phyloP scores from a whole-genome alignment of 2,888 invertebrate species.

The Amphipyra berbera region DNA sequence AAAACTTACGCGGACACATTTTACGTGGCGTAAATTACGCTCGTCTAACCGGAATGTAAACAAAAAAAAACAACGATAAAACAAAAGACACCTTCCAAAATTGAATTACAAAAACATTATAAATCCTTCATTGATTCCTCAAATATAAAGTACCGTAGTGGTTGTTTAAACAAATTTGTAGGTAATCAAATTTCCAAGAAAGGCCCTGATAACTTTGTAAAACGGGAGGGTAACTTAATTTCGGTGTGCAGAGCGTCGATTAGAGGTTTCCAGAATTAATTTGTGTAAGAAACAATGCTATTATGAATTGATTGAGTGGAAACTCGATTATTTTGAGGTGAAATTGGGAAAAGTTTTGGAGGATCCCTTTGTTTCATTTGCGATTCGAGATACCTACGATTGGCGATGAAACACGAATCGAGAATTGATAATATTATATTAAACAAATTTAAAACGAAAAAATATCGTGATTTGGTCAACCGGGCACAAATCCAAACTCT shows the following conservation, averaged over 20 bases:
- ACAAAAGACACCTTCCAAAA: slow-evolving; percentile 1
- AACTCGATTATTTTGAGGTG: slow-evolving; percentile 51
- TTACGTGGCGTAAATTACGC: too few relatives aligned
- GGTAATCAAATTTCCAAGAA: slow-evolving; percentile 37
- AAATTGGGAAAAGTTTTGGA: slow-evolving; percentile 37
- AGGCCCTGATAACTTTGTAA: slow-evolving; percentile 33
- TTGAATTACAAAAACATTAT: not conserved
- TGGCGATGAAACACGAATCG: too few relatives aligned
- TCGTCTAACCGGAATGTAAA: too few relatives aligned
- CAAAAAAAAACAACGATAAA: not conserved
- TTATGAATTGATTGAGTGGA: slow-evolving; percentile 52
- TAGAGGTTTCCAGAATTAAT: slow-evolving; percentile 52
- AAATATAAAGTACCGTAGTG: slow-evolving; percentile 20
- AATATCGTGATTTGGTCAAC: too few relatives aligned
- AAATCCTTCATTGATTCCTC: slow-evolving; percentile 20
- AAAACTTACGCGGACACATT: too few relatives aligned
- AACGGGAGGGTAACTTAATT: slow-evolving; percentile 57
- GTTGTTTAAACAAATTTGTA: slow-evolving; percentile 29
- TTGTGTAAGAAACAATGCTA: slow-evolving; percentile 47
- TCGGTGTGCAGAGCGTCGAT: slow-evolving; percentile 54
- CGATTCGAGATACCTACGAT: not conserved
- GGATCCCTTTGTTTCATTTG: not conserved
- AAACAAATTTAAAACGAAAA: too few relatives aligned
- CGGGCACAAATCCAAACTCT: too few relatives aligned
- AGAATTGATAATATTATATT: too few relatives aligned